Evolutionary conservation across 1,140 invertebrate species (phyloP).

Genomic region (Achroia grisella): DNA sequence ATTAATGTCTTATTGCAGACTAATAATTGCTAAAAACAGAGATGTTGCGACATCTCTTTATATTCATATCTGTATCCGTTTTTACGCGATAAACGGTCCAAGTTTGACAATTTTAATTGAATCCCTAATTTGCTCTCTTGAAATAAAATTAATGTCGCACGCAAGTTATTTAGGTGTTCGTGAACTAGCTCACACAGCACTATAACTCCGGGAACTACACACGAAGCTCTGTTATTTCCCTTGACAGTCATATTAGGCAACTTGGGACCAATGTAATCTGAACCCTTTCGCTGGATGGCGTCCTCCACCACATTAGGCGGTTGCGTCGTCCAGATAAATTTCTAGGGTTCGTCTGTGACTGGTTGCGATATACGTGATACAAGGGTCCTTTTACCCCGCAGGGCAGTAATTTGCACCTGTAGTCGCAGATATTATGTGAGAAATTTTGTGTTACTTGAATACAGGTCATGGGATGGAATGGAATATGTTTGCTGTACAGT

Average conservation of each 20-base stretch:
- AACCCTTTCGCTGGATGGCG: constrained; percentile 32
- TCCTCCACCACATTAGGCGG: constrained; percentile 27
- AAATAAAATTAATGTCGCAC: constrained; percentile 5
- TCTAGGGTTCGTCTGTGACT: constrained; percentile 28
- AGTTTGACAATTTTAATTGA: no score
- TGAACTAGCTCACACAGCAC: constrained; percentile 39
- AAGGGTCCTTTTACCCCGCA: constrained; percentile 46
- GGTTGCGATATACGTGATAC: constrained; percentile 46
- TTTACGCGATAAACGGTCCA: not conserved
- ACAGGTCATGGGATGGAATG: constrained; percentile 33
- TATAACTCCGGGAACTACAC: constrained; percentile 46
- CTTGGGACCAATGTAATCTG: constrained; percentile 46
- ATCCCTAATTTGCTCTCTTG: not conserved
- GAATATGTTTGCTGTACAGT: constrained; percentile 19
- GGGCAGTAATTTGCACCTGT: constrained; percentile 65
- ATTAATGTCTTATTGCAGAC: no score
- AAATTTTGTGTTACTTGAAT: constrained; percentile 50
- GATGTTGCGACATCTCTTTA: no score
- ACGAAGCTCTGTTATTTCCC: constrained; percentile 61
- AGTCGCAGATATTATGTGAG: constrained; percentile 58
- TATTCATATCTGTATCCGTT: no score
- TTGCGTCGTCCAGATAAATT: constrained; percentile 19
- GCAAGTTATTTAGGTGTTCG: constrained; percentile 36
- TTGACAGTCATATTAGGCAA: constrained; percentile 59
- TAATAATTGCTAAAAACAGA: no score